A percentile compares a stretch with the other conserved stretches of the same genome.
phyloP scores from a whole-genome alignment of 1,140 invertebrate genomes.

The Choristoneura fumiferana region DNA sequence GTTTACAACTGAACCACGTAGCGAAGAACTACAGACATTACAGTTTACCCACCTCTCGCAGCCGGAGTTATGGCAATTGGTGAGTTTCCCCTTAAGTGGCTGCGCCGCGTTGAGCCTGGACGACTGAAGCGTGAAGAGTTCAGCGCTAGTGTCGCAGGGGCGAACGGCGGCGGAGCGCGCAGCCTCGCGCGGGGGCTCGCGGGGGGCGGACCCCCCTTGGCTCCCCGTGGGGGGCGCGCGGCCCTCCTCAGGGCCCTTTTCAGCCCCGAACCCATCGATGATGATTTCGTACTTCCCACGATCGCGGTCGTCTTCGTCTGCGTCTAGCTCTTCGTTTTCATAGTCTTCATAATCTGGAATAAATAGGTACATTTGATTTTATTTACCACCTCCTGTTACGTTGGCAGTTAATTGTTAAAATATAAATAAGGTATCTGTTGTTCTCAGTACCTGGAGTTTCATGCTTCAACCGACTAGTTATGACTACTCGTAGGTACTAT shows the following conservation, averaged over 20 bases:
- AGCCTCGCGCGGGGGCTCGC: slow-evolving; percentile 67
- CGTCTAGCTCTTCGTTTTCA: slow-evolving; percentile 64
- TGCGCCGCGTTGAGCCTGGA: slow-evolving; percentile 87
- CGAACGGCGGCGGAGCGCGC: slow-evolving; percentile 80
- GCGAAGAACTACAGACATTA: no score
- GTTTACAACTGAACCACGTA: no score
- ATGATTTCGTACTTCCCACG: slow-evolving; percentile 66
- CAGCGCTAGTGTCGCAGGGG: slow-evolving; percentile 91
- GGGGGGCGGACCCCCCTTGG: slow-evolving; percentile 31
- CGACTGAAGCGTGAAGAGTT: slow-evolving; percentile 91
- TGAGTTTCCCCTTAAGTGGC: slow-evolving; percentile 89
- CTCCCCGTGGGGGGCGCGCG: slow-evolving; percentile 6
- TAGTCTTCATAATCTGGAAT: slow-evolving; percentile 63
- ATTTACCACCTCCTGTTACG: no score
- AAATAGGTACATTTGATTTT: no score
- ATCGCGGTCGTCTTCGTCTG: slow-evolving; percentile 71
- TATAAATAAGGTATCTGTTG: no score
- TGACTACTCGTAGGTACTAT: no score
- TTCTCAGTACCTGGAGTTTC: no score
- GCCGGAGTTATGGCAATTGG: slow-evolving; percentile 92
- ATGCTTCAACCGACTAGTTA: no score
- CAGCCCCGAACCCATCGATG: slow-evolving; percentile 46
- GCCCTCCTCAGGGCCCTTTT: slow-evolving; percentile 29
- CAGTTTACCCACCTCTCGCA: slow-evolving; percentile 86
- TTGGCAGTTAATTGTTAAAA: no score